Evolutionary conservation across 2,888 invertebrate genomes (phyloP), one percentile per base, ranked within the genome.

Genomic region (Ypsolopha scabrella): DNA sequence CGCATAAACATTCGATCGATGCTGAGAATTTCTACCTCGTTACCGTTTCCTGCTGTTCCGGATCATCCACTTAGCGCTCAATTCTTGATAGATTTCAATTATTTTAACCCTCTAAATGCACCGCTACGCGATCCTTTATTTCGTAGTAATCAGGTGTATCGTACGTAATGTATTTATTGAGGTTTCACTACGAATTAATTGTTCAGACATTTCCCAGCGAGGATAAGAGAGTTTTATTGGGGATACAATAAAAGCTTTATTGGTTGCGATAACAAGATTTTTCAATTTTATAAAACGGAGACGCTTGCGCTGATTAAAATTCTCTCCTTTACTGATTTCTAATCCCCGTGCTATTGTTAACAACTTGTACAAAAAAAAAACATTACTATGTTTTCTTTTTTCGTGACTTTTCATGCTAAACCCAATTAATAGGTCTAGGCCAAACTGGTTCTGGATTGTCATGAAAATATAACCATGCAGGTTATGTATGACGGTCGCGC

Each of bases 1-100:
- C 6, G 13, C 24, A 43, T 3, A 8, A 43, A 13, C 11, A 43
- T 43, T 43, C 14, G 14, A 43, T 13, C 11, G 13, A 11, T 24
- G 43, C 24, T 13, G 43, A 14, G 58, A 58, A 56, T 63, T 67
- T 66, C 61, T 55, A 57, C 57, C 60, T 63, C 57, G 61, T 64
- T 65, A 64, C 58, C 56, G 60, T 64, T 65, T 64, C 63, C 62
- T 59, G 65, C 59, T 55, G 62, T 60, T 62, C 61, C 63, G 60
- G 55, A 53, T 60, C n/a, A 50, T 52, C 56, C 61, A 60, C 58
- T 60, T 58, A 59, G 54, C 53, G 48, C 54, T 59, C 39, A 35
- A 48, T 43, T 52, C 52, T 24, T 24, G 24, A 24, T 24, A 24
- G 24, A 24, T 24, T 24, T 24, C 2, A 24, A 24, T 24, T 24